phyloP scores from a whole-genome alignment of 2,113 vertebrate genomes.

The Kobus ellipsiprymnus region DNA sequence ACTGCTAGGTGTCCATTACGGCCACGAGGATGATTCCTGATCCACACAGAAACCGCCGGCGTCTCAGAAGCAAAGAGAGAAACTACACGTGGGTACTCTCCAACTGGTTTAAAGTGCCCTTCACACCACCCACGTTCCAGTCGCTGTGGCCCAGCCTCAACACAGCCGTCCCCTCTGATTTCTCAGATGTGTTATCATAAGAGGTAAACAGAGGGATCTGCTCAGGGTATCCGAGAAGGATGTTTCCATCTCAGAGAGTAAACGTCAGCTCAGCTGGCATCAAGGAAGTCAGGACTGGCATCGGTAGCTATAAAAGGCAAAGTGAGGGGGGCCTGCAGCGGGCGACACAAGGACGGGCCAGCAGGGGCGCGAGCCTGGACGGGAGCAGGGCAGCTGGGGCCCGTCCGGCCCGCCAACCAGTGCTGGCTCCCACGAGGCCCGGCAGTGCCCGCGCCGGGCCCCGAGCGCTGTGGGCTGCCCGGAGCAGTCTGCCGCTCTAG shows the following conservation, averaged over 20 bases:
- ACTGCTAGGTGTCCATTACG: background rate
- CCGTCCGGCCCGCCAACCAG: background rate
- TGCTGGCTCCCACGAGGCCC: background rate
- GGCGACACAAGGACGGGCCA: rapidly evolving
- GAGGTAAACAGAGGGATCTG: background rate
- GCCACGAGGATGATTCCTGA: background rate
- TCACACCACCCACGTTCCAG: background rate
- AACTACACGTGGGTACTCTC: background rate
- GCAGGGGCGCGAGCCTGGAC: background rate
- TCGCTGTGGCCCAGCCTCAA: background rate
- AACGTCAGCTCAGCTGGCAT: background rate
- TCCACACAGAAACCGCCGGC: background rate
- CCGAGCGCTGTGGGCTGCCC: too few relatives aligned
- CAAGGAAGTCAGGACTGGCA: background rate
- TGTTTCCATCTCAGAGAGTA: background rate
- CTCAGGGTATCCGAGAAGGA: background rate
- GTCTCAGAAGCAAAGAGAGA: background rate
- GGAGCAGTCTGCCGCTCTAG: background rate
- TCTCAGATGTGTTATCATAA: background rate
- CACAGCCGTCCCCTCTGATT: background rate
- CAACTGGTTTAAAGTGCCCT: background rate
- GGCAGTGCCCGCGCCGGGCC: rapidly evolving
- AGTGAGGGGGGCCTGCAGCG: background rate
- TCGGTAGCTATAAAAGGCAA: background rate
- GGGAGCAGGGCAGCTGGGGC: background rate